A percentile compares a stretch with the other conserved stretches of the same genome.
Evolutionary conservation across 2,888 invertebrate genomes (phyloP).

Genomic region (Autographa pulchrina): DNA sequence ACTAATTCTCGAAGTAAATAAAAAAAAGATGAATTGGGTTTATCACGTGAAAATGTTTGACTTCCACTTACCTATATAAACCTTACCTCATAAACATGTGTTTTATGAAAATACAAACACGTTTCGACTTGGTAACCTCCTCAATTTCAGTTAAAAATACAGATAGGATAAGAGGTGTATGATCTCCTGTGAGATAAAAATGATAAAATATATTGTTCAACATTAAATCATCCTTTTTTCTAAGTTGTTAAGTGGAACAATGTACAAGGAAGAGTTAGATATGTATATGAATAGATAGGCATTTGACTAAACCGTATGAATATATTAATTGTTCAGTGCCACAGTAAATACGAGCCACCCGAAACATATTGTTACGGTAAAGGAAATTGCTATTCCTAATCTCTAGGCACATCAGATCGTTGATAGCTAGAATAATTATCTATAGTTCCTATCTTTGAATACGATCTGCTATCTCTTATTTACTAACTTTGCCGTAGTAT

Average conservation of each 20-base stretch:
- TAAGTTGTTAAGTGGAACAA: not conserved
- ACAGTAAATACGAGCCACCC: not conserved
- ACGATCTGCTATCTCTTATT: not conserved
- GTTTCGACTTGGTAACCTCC: not conserved
- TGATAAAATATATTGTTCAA: too few species aligned
- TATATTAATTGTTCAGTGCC: not conserved
- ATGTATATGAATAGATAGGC: not conserved
- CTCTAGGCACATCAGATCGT: not conserved
- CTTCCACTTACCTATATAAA: slow-evolving; percentile 4
- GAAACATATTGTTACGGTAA: not conserved
- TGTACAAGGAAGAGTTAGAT: not conserved
- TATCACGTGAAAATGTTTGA: not conserved
- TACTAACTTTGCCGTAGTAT: not conserved
- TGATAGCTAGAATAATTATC: slow-evolving; percentile 3
- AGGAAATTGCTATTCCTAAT: slow-evolving; percentile 3
- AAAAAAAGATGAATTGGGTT: not conserved
- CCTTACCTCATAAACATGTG: not conserved
- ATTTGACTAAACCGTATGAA: not conserved
- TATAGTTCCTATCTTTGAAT: not conserved
- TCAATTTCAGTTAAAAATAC: not conserved
- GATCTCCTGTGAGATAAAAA: not conserved
- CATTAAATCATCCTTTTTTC: too few species aligned
- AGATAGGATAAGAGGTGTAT: not conserved
- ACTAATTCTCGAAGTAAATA: not conserved
- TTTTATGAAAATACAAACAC: not conserved